A percentile compares a stretch with the other conserved stretches of the same genome.
phyloP scores from a whole-genome alignment of 2,113 vertebrate genomes.

The Cariama cristata region DNA sequence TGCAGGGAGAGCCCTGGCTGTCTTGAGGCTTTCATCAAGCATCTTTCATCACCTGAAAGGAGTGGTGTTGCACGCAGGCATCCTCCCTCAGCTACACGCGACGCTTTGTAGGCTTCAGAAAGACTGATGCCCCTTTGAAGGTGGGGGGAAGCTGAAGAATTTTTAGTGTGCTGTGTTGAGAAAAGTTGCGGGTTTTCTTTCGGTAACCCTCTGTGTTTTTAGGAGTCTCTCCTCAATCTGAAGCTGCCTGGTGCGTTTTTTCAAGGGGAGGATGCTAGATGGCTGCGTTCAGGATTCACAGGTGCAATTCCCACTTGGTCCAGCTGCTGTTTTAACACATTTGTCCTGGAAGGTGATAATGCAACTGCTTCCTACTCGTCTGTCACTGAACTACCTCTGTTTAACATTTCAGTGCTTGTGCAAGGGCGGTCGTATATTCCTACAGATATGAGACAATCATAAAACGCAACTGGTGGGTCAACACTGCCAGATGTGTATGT shows the following conservation, averaged over 20 bases:
- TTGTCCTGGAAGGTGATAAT: not conserved
- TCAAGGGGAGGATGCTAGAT: not conserved
- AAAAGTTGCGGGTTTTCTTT: not conserved
- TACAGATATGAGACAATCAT: not conserved
- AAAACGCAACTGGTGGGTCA: not conserved
- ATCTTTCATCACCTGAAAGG: rapidly evolving
- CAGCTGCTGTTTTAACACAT: not conserved
- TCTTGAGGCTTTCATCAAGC: not conserved
- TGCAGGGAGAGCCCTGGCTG: not conserved
- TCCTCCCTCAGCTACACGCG: not conserved
- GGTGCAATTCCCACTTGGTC: not conserved
- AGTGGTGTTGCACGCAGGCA: not conserved
- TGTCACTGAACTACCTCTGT: not conserved
- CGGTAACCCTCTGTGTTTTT: not conserved
- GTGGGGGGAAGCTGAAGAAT: not conserved
- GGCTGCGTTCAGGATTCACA: not conserved
- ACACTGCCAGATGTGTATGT: rapidly evolving
- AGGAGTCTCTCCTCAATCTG: not conserved
- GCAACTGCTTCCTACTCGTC: not conserved
- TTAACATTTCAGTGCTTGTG: not conserved
- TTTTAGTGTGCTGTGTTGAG: not conserved
- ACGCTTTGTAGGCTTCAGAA: not conserved
- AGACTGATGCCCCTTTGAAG: not conserved
- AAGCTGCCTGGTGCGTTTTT: not conserved
- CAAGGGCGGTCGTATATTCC: not conserved